Base-by-base conservation (phyloP, 2,888 invertebrate genomes). In the Andrena marginata region DNA sequence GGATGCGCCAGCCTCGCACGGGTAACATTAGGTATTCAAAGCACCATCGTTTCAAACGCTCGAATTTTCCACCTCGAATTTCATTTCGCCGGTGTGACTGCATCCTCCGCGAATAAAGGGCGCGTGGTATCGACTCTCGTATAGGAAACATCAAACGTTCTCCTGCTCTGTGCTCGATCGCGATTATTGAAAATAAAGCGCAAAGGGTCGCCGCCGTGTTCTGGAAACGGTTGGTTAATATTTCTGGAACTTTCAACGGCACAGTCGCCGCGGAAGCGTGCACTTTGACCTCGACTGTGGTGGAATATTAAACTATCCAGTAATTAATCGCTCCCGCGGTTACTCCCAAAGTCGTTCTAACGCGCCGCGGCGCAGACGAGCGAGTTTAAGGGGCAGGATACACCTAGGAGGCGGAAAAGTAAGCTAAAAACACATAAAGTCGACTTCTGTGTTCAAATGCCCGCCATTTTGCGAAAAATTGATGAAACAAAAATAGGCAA, bases 61-160 rank as follows among this genome's bases (percentile, higher is more conserved):
- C 42, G 13, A 6, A 42, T 64, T 42, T 64, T 26, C 26, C 20
- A 20, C 20, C 8, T 42, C 42, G 8, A 51, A 8, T 67, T 48
- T 51, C 10, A 51, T 67, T 16, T 23, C 16, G 23, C 16, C 10
- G 29, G n/a, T n/a, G 29, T 29, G 10, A 6, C 20, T 35, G 62
- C 10, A 35, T 62, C 20, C 20, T 62, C n/a, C 16, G 10, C 35
- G 33, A 62, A 8, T 16, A 62, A 62, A 62, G 62, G 33, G 60
- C 10, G 31, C 6, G 16, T 31, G 60, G 31, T 60, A 31, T 60
- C 31, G 35, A 23, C 16, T 13, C 35, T 35, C 13, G n/a, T 16
- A 0, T 6, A 35, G 13, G 35, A 20, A 63, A 35, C 35, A 63
- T 63, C 63, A 35, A 63, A 63, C 29, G 60, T 60, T 42, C 35